These are phyloP conservation scores for Sebastolobus altivelis DNA, from an alignment of 2,797 vertebrate species.

Conservation along the genomic window DNA sequence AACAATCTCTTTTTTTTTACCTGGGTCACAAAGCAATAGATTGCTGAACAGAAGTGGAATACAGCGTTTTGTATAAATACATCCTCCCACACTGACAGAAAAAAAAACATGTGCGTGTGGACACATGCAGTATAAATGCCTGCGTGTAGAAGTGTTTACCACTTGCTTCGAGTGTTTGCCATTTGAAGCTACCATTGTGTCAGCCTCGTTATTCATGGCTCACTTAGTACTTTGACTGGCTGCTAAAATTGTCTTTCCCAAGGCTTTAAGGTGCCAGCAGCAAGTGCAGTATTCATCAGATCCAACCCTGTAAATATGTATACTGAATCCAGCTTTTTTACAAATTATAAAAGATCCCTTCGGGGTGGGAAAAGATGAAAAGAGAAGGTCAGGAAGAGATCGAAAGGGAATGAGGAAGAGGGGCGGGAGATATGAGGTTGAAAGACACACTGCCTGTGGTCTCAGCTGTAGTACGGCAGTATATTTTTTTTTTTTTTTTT, in stretches of 20 bases:
- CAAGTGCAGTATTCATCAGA: constrained; percentile 14
- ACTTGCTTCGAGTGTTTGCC: constrained; percentile 18
- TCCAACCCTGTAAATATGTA: background rate
- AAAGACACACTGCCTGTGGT: constrained; percentile 29
- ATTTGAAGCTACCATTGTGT: constrained; percentile 17
- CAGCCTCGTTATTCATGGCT: constrained; percentile 8
- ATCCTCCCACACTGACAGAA: background rate
- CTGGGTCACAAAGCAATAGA: background rate
- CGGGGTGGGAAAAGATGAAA: background rate
- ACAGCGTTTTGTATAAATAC: background rate
- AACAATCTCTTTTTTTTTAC: background rate
- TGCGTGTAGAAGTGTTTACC: constrained; percentile 6
- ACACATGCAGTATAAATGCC: background rate
- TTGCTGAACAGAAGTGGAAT: background rate
- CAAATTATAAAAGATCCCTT: background rate
- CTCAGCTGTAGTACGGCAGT: constrained; percentile 17
- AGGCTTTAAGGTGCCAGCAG: constrained; percentile 1
- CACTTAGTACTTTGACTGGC: constrained; percentile 4
- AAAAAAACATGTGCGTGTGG: background rate
- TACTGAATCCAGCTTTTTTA: background rate
- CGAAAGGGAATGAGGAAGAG: background rate
- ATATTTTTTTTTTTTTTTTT: constrained; percentile 5
- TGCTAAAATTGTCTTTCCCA: background rate
- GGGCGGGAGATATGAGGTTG: background rate
- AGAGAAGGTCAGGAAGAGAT: background rate